Base-by-base conservation (phyloP, 2,888 invertebrate species). In the Maniola hyperantus region DNA sequence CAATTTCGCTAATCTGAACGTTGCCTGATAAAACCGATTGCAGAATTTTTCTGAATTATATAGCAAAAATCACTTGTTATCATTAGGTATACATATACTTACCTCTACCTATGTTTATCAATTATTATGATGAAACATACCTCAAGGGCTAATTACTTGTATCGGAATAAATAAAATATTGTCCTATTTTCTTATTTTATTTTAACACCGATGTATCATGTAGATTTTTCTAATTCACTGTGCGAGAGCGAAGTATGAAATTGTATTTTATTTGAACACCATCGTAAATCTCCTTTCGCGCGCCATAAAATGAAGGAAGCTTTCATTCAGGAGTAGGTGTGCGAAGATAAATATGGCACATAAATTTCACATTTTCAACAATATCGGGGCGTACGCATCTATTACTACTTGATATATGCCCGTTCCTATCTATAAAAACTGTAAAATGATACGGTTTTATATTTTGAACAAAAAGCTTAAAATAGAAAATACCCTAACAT, bases 221-320 rank as follows among this genome's bases (percentile, higher is more conserved):
- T 85, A 88, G 84, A 87, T 87, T 85, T 85, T 87, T 88, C 82
- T 88, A 88, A 89, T 88, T 87, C 83, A 76, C 79, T 75, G 73
- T 75, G 78, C 78, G 79, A 80, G 80, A 77, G 77, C 77, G 74
- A 71, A 74, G 80, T 80, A 84, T 84, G 85, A 88, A 88, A 91
- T 86, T 89, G 86, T 90, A 88, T 90, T 89, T 88, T 88, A 87
- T 86, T 89, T 88, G 85, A 87, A 86, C 83, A 80, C 77, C 74
- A 75, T 78, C 87, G 85, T 91, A 91, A 91, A 91, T 91, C 88
- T 87, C 78, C 73, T 74, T 74, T 79, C 77, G 78, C 76, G 74
- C 75, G 82, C 79, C 80, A 80, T 84, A 83, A 87, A 85, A 86
- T 81, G 82, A 83, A 84, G 76, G 76, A 79, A 80, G 77, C 81